Evolutionary conservation across 2,797 vertebrate genomes (phyloP).

Genomic region (Amblyopsis hoosieri): DNA sequence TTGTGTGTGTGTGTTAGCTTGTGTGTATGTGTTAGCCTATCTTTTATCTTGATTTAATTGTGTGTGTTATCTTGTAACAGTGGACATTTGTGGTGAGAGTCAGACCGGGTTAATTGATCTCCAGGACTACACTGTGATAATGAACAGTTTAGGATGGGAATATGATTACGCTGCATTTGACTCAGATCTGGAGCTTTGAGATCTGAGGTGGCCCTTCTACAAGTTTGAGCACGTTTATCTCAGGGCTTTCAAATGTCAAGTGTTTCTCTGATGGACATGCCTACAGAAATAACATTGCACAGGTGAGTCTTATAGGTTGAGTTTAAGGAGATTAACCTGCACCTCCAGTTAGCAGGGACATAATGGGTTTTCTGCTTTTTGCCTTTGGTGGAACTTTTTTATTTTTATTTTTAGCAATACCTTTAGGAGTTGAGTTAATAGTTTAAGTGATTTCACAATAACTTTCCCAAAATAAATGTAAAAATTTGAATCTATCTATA

Average conservation of each 20-base stretch:
- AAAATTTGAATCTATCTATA: too few relatives aligned
- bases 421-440: too few relatives aligned
- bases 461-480: too few relatives aligned
- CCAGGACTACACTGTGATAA: slow-evolving; percentile 49
- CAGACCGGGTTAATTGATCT: slow-evolving; percentile 62
- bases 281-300: slow-evolving; percentile 9
- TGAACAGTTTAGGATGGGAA: slow-evolving; percentile 22
- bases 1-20: neutral
- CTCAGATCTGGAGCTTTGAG: slow-evolving; percentile 28
- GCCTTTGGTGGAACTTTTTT: neutral
- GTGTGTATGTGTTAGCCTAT: neutral
- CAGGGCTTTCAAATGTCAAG: slow-evolving; percentile 18
- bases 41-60: neutral
- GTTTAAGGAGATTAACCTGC: slow-evolving; percentile 11
- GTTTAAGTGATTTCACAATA: too few relatives aligned
- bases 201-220: slow-evolving; percentile 20
- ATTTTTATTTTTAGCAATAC: neutral
- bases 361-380: neutral
- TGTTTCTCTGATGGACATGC: slow-evolving; percentile 23
- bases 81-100: slow-evolving; percentile 21
- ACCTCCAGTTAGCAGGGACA: slow-evolving; percentile 2
- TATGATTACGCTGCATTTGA: slow-evolving; percentile 37
- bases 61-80: slow-evolving; percentile 38
- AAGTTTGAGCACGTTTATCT: slow-evolving; percentile 4
- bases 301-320: neutral